phyloP scores from a whole-genome alignment of 2,113 vertebrate genomes.

The Sterna hirundo region DNA sequence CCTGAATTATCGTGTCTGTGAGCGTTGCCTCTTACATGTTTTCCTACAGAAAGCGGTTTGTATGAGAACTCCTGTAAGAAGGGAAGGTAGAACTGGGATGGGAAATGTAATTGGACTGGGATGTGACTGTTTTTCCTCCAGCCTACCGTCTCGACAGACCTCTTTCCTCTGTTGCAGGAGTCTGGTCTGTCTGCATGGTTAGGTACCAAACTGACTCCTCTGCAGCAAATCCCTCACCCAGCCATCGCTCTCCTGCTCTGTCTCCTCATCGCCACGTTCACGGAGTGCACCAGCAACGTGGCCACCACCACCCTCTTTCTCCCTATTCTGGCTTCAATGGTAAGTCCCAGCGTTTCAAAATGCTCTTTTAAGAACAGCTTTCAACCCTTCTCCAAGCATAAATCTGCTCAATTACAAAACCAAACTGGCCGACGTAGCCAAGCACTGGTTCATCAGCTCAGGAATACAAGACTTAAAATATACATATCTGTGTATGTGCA shows the following conservation, averaged over 20 bases:
- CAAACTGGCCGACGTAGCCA: neutral
- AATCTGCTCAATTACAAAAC: neutral
- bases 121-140: neutral
- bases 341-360: slow-evolving; percentile 56
- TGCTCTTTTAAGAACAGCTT: rapidly evolving
- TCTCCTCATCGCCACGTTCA: slow-evolving; percentile 85
- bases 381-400: neutral
- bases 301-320: slow-evolving; percentile 92
- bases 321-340: slow-evolving; percentile 92
- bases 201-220: slow-evolving; percentile 79
- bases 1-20: rapidly evolving
- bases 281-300: slow-evolving; percentile 92
- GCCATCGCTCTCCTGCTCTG: slow-evolving; percentile 80
- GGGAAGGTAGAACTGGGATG: neutral
- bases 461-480: neutral
- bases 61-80: neutral
- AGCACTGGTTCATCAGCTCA: neutral
- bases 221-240: slow-evolving; percentile 75
- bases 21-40: neutral
- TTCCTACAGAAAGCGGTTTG: neutral
- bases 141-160: neutral
- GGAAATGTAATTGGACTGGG: neutral
- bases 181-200: slow-evolving; percentile 86
- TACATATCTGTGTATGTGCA: no score
- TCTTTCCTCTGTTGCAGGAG: slow-evolving; percentile 56